Evolutionary conservation across 2,797 vertebrate genomes (phyloP).

Genomic region (Pygocentrus nattereri): DNA sequence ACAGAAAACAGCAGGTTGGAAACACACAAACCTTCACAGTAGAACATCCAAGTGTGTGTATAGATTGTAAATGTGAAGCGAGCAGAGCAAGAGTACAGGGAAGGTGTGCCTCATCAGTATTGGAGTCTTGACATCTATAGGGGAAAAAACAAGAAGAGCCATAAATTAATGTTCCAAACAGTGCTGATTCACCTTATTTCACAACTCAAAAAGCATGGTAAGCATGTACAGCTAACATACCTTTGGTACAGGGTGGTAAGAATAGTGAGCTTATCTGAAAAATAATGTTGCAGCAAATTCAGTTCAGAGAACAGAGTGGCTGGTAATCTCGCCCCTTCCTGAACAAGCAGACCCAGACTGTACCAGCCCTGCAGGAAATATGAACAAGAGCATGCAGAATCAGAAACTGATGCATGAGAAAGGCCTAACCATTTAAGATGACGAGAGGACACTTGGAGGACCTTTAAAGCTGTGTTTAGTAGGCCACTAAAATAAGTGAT

Average conservation of each 20-base stretch:
- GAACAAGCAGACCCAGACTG: constrained; percentile 80
- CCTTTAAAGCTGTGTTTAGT: neutral
- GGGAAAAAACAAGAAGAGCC: neutral
- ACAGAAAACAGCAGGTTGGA: neutral
- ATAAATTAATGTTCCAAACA: neutral
- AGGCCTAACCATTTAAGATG: neutral
- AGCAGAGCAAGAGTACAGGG: constrained; percentile 84
- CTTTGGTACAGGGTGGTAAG: constrained; percentile 75
- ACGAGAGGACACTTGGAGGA: neutral
- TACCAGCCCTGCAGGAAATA: constrained; percentile 78
- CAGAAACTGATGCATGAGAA: neutral
- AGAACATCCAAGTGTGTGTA: constrained; percentile 68
- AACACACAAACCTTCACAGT: constrained; percentile 72
- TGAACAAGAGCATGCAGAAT: neutral
- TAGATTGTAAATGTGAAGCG: constrained; percentile 68
- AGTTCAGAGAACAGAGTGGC: constrained; percentile 72
- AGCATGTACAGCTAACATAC: constrained; percentile 49
- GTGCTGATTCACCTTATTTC: neutral
- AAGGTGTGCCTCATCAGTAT: constrained; percentile 76
- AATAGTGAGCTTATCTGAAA: constrained; percentile 68
- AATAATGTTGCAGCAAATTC: constrained; percentile 71
- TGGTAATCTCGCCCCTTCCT: constrained; percentile 76
- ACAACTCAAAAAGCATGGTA: too few species aligned
- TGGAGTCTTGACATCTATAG: constrained; percentile 80
- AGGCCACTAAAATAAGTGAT: neutral